Percentiles rank a stretch among this genome's conserved stretches.
These are phyloP conservation scores for Plumapathes pennacea DNA, from an alignment of 92 coral and sea anemone genomes.

Conservation along the genomic window DNA sequence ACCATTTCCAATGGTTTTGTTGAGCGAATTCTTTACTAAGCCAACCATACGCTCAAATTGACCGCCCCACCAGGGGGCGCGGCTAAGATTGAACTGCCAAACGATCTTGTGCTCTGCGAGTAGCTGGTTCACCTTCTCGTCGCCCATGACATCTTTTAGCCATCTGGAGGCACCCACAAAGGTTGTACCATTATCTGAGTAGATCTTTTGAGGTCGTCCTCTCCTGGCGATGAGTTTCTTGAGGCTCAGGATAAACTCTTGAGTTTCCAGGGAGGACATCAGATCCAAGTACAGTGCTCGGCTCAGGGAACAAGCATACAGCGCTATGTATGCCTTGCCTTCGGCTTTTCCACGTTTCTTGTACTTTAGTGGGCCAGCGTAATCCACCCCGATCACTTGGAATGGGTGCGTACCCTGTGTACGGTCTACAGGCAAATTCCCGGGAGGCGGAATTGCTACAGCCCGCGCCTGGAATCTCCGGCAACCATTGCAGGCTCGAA, in stretches of 20 bases:
- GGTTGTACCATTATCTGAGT: conserved; percentile 61
- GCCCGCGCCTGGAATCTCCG: conserved; percentile 39
- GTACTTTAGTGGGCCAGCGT: conserved; percentile 51
- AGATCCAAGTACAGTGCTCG: conserved; percentile 56
- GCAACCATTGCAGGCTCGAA: conserved; percentile 53
- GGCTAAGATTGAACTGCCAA: too few relatives aligned
- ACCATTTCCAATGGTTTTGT: too few relatives aligned
- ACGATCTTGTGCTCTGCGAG: too few relatives aligned
- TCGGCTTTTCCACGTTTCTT: conserved; percentile 23
- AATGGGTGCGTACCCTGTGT: conserved; percentile 33
- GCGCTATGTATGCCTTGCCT: conserved; percentile 49
- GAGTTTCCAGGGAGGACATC: conserved; percentile 37
- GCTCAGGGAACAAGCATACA: conserved; percentile 49
- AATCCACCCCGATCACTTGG: conserved; percentile 40
- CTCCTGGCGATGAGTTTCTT: conserved; percentile 49
- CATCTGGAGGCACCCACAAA: conserved; percentile 48
- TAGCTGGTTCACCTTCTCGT: conserved; percentile 17
- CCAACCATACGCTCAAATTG: too few relatives aligned
- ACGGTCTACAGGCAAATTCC: conserved; percentile 46
- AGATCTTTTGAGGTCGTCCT: conserved; percentile 57
- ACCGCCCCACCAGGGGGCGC: too few relatives aligned
- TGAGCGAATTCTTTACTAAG: too few relatives aligned
- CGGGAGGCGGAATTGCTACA: conserved; percentile 51
- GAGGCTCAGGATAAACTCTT: conserved; percentile 36
- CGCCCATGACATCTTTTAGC: conserved; percentile 22